A percentile compares a stretch with the other conserved stretches of the same genome.
Conservation (phyloP, 2,113 vertebrate genomes). For the Thymallus thymallus region DNA sequence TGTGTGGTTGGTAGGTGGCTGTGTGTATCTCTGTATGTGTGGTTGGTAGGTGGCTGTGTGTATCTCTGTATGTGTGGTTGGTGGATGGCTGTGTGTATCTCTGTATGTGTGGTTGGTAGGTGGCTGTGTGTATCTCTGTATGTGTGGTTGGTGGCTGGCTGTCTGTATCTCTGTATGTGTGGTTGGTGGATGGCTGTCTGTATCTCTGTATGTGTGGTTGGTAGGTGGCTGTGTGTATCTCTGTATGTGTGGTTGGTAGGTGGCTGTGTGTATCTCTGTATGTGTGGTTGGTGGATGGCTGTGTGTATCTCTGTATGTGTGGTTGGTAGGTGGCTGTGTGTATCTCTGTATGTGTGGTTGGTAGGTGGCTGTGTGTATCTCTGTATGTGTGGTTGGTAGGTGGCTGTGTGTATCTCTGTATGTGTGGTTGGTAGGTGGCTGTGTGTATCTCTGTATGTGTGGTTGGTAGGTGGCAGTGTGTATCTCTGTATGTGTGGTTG, state of each 20-base stretch:
- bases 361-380: constrained; percentile 27
- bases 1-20: constrained; percentile 26
- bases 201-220: constrained; percentile 34
- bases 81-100: constrained; percentile 24
- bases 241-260: constrained; percentile 32
- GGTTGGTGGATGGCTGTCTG: constrained; percentile 22
- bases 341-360: constrained; percentile 34
- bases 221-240: constrained; percentile 27
- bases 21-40: constrained; percentile 32
- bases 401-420: constrained; percentile 28
- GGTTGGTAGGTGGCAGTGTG: constrained; percentile 26
- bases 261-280: constrained; percentile 28
- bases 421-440: constrained; percentile 26
- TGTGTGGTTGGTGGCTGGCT: constrained; percentile 22
- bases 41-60: constrained; percentile 26
- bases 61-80: constrained; percentile 34
- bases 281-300: constrained; percentile 22
- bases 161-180: constrained; percentile 32
- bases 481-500: constrained; percentile 34
- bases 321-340: constrained; percentile 26
- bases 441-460: constrained; percentile 32
- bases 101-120: constrained; percentile 32
- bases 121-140: constrained; percentile 28
- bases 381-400: constrained; percentile 32
- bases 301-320: constrained; percentile 32